phyloP scores from a whole-genome alignment of 1,140 invertebrate species.

The Sinella curviseta region DNA sequence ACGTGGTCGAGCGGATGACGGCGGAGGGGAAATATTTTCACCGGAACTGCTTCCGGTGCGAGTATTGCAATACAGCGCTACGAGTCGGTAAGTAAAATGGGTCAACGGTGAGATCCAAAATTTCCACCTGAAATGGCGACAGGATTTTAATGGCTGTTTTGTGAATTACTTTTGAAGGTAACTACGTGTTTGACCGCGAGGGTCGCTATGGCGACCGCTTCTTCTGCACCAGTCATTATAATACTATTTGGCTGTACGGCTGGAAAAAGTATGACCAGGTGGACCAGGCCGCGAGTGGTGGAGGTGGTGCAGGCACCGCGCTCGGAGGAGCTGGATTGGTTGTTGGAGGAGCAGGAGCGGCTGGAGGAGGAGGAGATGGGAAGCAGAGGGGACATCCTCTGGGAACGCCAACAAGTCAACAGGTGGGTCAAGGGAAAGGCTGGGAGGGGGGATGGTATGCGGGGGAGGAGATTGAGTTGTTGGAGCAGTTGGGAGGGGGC shows the following conservation, averaged over 20 bases:
- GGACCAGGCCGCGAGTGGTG: neutral
- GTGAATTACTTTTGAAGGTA: conserved; percentile 55
- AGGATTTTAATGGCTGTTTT: neutral
- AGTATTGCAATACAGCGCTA: conserved; percentile 70
- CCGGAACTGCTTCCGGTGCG: conserved; percentile 76
- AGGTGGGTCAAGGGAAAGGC: conserved; percentile 37
- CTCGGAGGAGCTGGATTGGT: neutral
- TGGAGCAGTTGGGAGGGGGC: neutral
- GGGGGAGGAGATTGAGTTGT: neutral
- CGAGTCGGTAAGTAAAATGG: conserved; percentile 63
- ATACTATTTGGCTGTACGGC: conserved; percentile 49
- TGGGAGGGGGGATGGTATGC: neutral
- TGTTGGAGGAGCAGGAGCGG: neutral
- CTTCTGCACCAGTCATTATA: conserved; percentile 76
- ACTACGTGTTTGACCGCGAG: conserved; percentile 74
- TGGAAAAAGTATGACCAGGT: conserved; percentile 48
- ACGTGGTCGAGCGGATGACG: conserved; percentile 81
- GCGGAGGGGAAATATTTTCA: conserved; percentile 86
- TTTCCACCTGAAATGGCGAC: neutral
- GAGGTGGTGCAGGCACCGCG: neutral
- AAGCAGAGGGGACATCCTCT: conserved; percentile 1
- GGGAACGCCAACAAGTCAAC: conserved; percentile 29
- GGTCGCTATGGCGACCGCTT: conserved; percentile 71
- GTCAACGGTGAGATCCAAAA: neutral
- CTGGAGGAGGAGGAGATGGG: neutral